phyloP scores from a whole-genome alignment of 2,113 vertebrate genomes.

The Elephas maximus region DNA sequence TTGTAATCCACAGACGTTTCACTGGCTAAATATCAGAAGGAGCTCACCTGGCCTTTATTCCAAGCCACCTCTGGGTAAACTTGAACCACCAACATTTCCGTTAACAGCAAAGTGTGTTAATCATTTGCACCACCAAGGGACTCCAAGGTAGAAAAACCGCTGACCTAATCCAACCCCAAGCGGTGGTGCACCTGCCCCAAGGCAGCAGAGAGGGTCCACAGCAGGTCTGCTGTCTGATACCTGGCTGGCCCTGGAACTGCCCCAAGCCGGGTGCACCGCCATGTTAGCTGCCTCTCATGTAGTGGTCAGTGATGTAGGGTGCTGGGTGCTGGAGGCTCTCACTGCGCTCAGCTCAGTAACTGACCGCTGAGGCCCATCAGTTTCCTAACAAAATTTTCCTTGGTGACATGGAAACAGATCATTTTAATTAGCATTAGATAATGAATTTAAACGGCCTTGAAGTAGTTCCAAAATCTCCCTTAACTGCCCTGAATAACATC shows the following conservation, averaged over 20 bases:
- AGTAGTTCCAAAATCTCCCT: slow-evolving; percentile 70
- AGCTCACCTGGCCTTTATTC: no score
- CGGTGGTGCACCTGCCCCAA: background rate
- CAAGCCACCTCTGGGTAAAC: background rate
- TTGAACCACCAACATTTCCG: background rate
- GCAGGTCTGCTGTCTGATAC: slow-evolving; percentile 24
- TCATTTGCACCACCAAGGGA: background rate
- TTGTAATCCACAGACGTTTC: no score
- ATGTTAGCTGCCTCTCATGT: slow-evolving; percentile 67
- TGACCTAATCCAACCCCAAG: background rate
- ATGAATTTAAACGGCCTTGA: slow-evolving; percentile 83
- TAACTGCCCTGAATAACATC: slow-evolving; percentile 77
- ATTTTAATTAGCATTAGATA: slow-evolving; percentile 87
- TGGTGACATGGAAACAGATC: slow-evolving; percentile 81
- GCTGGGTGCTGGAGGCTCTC: slow-evolving; percentile 8
- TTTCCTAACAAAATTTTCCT: slow-evolving; percentile 87
- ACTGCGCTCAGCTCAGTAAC: slow-evolving; percentile 47
- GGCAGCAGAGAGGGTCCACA: background rate
- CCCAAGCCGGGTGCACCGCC: background rate
- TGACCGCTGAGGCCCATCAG: slow-evolving; percentile 68
- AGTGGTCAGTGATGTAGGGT: slow-evolving; percentile 36
- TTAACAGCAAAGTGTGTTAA: background rate
- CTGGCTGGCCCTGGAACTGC: background rate
- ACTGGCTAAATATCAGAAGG: no score
- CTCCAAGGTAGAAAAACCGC: background rate